Base-by-base conservation (phyloP, 2,113 vertebrate genomes). In the Bagarius yarrelli region DNA sequence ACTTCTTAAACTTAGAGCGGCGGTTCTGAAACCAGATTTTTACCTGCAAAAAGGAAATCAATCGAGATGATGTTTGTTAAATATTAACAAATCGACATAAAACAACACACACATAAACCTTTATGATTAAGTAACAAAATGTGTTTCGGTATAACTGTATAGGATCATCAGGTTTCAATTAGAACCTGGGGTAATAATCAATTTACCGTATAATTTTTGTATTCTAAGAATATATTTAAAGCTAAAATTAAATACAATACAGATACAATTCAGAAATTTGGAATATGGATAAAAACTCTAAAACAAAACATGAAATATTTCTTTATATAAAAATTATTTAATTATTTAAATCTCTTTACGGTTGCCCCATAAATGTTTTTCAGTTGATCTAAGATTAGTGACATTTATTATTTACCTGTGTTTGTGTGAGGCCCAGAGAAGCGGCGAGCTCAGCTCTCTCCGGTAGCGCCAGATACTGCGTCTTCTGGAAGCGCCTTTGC, bases 1-100 rank as follows among this genome's bases (percentile, higher is more conserved):
- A 93, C 91, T 98, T 98, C 91, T 98, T 98, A 88, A 98, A 97
- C 88, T 98, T 98, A 40, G 96, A 97, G 25, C 96, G 92, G 32
- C 96, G 95, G 88, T 98, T 98, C 89, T 98, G 96, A 90, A 98
- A 98, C 96, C 96, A 98, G 86, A 98, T 98, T 91, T 98, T 98
- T 76, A 98, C 94, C 96, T 98, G 86, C 12, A 3, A 8, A 8
- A 40, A 21, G 52, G 52, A 19, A 83, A 78, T 11, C 72, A 19
- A 59, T 13, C 16, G 61, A 19, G 47, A 55, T 55, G 16, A 36
- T 3, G 3, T n/a, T 60, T 23, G 36, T 2, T 13, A 5, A 27
- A 40, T 30, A 70, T 40, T 16, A 57, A n/a, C 27, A 55, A 25
- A 61, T 16, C 4, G 21, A 40, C 25, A 30, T 8, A 47, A 19